Conservation (phyloP, 2,113 vertebrate genomes). For the Eira barbara region DNA sequence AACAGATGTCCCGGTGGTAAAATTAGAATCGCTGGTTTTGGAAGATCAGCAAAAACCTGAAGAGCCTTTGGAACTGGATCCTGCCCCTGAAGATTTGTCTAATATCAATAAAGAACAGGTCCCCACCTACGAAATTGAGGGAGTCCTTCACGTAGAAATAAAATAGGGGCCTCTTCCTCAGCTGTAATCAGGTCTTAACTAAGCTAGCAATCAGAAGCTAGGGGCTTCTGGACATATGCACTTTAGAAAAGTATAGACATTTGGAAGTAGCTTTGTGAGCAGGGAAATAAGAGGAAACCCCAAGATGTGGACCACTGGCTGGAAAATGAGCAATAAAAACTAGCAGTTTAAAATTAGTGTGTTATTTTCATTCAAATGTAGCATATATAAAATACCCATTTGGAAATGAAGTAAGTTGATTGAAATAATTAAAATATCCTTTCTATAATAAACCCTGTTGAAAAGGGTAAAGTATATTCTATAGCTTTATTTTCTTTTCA, state of each 20-base stretch:
- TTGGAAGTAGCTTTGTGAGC: constrained; percentile 18
- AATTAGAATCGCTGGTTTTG: neutral
- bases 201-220: neutral
- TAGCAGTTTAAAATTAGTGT: constrained; percentile 25
- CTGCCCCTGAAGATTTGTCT: neutral
- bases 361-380: constrained; percentile 16
- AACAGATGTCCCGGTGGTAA: neutral
- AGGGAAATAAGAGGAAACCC: neutral
- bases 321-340: constrained; percentile 63
- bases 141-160: neutral
- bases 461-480: neutral
- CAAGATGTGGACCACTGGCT: neutral
- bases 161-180: neutral
- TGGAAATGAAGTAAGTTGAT: constrained; percentile 40
- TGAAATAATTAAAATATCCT: constrained; percentile 31
- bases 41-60: neutral
- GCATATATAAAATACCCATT: neutral
- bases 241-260: neutral
- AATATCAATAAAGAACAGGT: neutral
- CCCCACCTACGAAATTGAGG: constrained; percentile 10
- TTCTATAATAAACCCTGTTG: neutral
- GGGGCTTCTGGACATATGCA: neutral
- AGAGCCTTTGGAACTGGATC: neutral
- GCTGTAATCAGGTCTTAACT: neutral
- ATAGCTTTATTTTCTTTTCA: neutral